Conservation (phyloP, 2,113 vertebrate genomes). For the Sporophila hypoxantha region DNA sequence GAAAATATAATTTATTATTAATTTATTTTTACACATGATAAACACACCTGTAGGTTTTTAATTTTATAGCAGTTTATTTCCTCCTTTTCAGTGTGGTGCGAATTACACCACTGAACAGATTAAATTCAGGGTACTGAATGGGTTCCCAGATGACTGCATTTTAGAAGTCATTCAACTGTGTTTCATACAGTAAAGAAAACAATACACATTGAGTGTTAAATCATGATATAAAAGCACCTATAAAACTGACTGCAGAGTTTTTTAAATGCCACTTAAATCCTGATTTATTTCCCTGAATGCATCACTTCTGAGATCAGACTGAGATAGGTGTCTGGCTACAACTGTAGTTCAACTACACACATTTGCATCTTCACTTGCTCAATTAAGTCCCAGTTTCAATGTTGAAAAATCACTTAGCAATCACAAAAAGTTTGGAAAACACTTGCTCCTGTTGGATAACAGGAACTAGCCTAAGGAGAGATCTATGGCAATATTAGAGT, state of each 20-base stretch:
- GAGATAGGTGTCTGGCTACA: neutral
- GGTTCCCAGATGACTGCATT: neutral
- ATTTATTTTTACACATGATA: neutral
- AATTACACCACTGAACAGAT: neutral
- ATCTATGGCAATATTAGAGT: neutral
- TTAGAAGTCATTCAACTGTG: conserved; percentile 1
- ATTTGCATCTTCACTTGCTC: neutral
- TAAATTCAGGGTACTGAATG: neutral
- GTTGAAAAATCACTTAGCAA: neutral
- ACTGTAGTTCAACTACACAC: neutral
- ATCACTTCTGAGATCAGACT: neutral
- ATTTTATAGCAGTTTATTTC: neutral
- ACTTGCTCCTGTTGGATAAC: neutral
- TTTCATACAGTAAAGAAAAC: conserved; percentile 30
- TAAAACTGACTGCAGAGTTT: conserved; percentile 19
- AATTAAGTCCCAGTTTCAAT: neutral
- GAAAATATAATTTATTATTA: neutral
- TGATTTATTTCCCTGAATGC: conserved; percentile 9
- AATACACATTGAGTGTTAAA: conserved; percentile 18
- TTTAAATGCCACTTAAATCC: neutral
- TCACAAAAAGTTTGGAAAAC: neutral
- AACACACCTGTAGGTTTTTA: neutral
- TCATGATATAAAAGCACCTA: conserved; percentile 26
- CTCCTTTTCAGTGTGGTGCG: neutral
- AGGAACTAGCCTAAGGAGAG: neutral